phyloP scores from a whole-genome alignment of 2,888 invertebrate genomes.

The Coecobrya sp. region DNA sequence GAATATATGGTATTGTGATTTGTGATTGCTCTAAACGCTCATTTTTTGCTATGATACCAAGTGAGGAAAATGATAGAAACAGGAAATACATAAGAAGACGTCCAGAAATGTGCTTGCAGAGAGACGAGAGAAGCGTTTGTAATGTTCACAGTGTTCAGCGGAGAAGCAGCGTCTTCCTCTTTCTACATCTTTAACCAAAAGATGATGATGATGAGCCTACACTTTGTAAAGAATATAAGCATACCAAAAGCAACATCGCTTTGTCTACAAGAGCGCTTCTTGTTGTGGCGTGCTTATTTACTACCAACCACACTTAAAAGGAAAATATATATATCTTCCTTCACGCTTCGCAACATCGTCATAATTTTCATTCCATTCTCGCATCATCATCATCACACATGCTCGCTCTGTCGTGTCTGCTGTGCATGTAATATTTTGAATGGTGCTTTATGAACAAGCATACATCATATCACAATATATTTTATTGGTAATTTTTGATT shows the following conservation, averaged over 20 bases:
- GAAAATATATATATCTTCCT: conserved; percentile 53
- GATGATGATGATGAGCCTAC: conserved; percentile 35
- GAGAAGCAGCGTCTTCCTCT: conserved; percentile 72
- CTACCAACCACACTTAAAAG: conserved; percentile 5
- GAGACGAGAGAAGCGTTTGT: conserved; percentile 58
- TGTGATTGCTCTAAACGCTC: not conserved
- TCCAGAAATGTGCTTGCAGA: conserved; percentile 74
- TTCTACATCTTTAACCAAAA: conserved; percentile 26
- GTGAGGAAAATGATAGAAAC: conserved; percentile 64
- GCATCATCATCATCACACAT: conserved; percentile 38
- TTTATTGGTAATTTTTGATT: conserved; percentile 53
- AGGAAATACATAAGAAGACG: conserved; percentile 80
- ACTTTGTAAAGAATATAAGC: conserved; percentile 13
- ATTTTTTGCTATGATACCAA: conserved; percentile 23
- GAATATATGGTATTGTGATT: conserved; percentile 54
- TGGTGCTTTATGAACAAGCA: conserved; percentile 16
- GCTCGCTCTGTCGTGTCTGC: not conserved
- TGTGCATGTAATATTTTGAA: conserved; percentile 38
- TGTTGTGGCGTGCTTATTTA: conserved; percentile 29
- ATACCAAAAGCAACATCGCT: not conserved
- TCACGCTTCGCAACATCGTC: conserved; percentile 65
- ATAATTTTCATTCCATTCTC: conserved; percentile 59
- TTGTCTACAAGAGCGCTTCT: conserved; percentile 9
- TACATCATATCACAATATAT: not conserved
- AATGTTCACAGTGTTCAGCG: conserved; percentile 41